Evolutionary conservation across 2,888 invertebrate species (phyloP).

Genomic region (Thymelicus sylvestris): DNA sequence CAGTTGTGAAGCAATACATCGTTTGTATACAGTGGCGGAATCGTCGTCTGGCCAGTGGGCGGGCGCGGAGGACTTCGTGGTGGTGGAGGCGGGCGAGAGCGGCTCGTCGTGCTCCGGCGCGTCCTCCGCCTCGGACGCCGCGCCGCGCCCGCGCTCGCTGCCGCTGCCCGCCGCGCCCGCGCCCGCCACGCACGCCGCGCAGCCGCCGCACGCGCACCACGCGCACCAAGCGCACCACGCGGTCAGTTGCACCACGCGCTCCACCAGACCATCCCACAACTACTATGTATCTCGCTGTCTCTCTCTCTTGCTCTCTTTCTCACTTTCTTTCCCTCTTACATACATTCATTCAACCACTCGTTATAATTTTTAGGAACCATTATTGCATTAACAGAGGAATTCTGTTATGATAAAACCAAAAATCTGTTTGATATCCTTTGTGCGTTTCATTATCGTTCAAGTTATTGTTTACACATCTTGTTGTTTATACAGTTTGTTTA

Average conservation of each 20-base stretch:
- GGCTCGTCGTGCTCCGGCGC: constrained; percentile 74
- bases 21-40: constrained; percentile 49
- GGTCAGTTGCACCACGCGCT: constrained; percentile 25
- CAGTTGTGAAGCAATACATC: too few species aligned
- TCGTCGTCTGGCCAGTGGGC: constrained; percentile 83
- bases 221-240: constrained; percentile 33
- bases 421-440: too few species aligned
- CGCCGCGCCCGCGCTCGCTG: constrained; percentile 72
- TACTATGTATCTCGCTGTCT: too few species aligned
- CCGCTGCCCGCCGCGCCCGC: constrained; percentile 52
- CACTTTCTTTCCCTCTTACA: too few species aligned
- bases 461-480: background rate
- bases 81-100: constrained; percentile 89
- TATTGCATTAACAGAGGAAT: too few species aligned
- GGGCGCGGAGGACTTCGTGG: constrained; percentile 93
- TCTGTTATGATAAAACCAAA: too few species aligned
- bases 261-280: too few species aligned
- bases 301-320: too few species aligned
- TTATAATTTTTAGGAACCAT: too few species aligned
- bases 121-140: constrained; percentile 71
- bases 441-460: too few species aligned
- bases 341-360: too few species aligned
- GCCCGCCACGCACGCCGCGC: constrained; percentile 41
- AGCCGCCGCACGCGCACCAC: constrained; percentile 41
- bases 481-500: background rate